A percentile compares a stretch with the other conserved stretches of the same genome.
Conservation (phyloP, 1,140 invertebrate genomes). For the Elymnias hypermnestra region DNA sequence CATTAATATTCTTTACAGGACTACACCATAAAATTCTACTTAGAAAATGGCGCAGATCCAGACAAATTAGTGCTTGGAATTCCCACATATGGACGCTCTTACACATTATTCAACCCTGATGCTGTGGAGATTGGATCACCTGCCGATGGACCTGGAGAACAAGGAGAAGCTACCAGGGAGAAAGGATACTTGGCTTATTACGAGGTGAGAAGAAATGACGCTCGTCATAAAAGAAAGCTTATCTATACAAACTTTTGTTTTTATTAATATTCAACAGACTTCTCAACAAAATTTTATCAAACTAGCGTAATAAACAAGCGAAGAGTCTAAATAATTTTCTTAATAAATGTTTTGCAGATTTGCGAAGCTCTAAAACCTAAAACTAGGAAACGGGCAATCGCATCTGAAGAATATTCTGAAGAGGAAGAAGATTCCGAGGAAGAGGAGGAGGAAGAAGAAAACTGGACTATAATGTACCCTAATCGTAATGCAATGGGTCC, state of each 20-base stretch:
- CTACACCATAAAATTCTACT: slow-evolving; percentile 92
- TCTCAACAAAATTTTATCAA: too few species aligned
- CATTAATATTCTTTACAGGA: too few species aligned
- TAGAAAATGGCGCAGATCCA: slow-evolving; percentile 87
- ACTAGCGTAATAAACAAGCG: too few species aligned
- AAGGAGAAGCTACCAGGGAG: slow-evolving; percentile 93
- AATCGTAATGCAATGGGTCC: slow-evolving; percentile 91
- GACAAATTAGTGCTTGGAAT: slow-evolving; percentile 94
- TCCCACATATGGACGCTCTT: slow-evolving; percentile 95
- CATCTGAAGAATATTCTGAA: slow-evolving; percentile 50
- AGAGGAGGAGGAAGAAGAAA: slow-evolving; percentile 68
- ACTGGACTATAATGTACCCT: slow-evolving; percentile 89
- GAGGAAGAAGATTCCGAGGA: slow-evolving; percentile 47
- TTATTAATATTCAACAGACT: too few species aligned
- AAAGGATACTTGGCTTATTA: slow-evolving; percentile 96
- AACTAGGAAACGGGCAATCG: slow-evolving; percentile 38
- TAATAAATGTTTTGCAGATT: slow-evolving; percentile 81
- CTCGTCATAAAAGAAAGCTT: too few species aligned
- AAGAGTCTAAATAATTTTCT: too few species aligned
- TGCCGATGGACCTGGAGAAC: slow-evolving; percentile 91
- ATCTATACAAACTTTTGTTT: too few species aligned
- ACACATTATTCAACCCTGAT: slow-evolving; percentile 87
- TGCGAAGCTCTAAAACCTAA: slow-evolving; percentile 84
- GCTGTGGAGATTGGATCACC: slow-evolving; percentile 84
- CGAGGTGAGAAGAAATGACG: slow-evolving; percentile 88